phyloP scores from a whole-genome alignment of 2,113 vertebrate genomes.

The Leptocoma aspasia region DNA sequence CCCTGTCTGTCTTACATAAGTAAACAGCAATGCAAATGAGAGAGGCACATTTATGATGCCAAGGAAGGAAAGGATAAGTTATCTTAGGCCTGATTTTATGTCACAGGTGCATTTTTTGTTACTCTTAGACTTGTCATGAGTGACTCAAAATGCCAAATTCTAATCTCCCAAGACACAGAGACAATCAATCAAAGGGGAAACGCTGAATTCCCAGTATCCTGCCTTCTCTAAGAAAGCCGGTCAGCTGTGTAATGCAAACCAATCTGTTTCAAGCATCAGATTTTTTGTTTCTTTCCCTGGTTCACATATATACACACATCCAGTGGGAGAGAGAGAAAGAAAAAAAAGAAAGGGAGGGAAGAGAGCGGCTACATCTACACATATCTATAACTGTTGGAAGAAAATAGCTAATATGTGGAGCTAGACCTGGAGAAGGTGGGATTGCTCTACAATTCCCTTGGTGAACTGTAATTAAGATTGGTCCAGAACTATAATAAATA shows the following conservation, averaged over 20 bases:
- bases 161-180: neutral
- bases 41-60: neutral
- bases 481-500: neutral
- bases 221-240: neutral
- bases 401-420: neutral
- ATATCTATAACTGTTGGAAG: neutral
- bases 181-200: slow-evolving; percentile 23
- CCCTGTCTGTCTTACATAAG: neutral
- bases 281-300: neutral
- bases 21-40: neutral
- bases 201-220: neutral
- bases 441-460: neutral
- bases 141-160: slow-evolving; percentile 10
- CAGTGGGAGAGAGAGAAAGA: neutral
- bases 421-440: neutral
- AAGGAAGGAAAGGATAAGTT: neutral
- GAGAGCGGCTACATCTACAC: neutral
- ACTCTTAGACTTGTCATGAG: neutral
- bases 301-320: neutral
- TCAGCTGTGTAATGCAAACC: neutral
- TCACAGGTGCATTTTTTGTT: neutral
- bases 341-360: too few relatives aligned
- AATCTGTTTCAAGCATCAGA: neutral
- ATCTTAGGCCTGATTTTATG: neutral
- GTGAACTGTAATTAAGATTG: neutral